Evolutionary conservation across 2,113 vertebrate species (phyloP).

Genomic region (Eulacestoma nigropectus): DNA sequence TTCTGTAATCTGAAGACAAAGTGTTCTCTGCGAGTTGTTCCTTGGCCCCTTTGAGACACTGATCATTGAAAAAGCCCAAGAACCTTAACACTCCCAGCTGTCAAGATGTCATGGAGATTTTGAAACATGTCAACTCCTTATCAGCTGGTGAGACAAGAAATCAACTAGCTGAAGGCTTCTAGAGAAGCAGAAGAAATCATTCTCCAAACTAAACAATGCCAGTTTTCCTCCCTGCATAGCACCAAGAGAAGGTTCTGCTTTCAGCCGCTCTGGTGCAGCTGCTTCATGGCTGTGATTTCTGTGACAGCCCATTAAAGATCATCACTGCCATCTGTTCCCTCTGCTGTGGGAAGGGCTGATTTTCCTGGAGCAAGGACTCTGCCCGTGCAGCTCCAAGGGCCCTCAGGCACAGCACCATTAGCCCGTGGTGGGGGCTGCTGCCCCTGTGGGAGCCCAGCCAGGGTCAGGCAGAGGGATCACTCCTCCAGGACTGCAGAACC

Average conservation of each 20-base stretch:
- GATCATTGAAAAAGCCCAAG: background rate
- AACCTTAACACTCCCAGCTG: background rate
- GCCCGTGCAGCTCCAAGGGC: rapidly evolving
- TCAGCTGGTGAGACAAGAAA: background rate
- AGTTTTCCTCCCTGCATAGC: background rate
- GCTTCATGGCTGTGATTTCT: background rate
- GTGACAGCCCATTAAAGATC: background rate
- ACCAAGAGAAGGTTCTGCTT: background rate
- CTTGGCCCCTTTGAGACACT: background rate
- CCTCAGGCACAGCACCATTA: rapidly evolving
- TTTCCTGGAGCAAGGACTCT: rapidly evolving
- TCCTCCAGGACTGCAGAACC: background rate
- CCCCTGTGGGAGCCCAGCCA: rapidly evolving
- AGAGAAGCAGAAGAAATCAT: background rate
- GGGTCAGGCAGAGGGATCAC: rapidly evolving
- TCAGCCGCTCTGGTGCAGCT: background rate
- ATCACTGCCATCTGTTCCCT: background rate
- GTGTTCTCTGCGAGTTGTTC: background rate
- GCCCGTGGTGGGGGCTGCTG: rapidly evolving
- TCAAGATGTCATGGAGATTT: background rate
- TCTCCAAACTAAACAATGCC: background rate
- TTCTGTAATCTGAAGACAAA: background rate
- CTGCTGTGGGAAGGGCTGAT: background rate
- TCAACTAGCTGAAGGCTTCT: background rate
- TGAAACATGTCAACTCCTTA: background rate